These are phyloP conservation scores for Anodontia alba DNA, from an alignment of 2,888 invertebrate species.

Conservation along the genomic window DNA sequence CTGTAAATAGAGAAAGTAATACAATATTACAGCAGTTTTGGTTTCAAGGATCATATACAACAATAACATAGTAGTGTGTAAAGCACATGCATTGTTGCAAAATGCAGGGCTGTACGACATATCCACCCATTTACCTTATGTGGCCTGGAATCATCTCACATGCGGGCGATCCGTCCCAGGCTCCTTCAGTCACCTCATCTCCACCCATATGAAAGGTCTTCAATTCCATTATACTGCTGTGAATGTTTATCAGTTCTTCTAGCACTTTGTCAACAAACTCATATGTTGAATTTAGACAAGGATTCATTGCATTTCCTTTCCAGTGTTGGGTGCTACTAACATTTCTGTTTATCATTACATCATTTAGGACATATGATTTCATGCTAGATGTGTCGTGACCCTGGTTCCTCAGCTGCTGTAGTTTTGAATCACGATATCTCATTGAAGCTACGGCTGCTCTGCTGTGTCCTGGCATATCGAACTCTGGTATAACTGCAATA, in stretches of 20 bases:
- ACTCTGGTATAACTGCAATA: conserved; percentile 79
- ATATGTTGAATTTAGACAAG: conserved; percentile 66
- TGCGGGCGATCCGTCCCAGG: conserved; percentile 55
- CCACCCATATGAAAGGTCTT: conserved; percentile 55
- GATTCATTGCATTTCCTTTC: conserved; percentile 71
- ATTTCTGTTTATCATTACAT: conserved; percentile 13
- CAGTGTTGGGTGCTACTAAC: conserved; percentile 62
- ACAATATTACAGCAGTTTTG: too few species aligned
- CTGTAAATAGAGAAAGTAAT: too few species aligned
- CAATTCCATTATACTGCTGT: conserved; percentile 40
- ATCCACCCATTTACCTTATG: too few species aligned
- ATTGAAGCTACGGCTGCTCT: too few species aligned
- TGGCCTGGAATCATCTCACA: conserved; percentile 38
- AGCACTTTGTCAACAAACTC: conserved; percentile 40
- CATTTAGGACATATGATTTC: too few species aligned
- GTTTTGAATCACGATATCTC: too few species aligned
- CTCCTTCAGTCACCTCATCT: conserved; percentile 53
- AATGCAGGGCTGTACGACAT: too few species aligned
- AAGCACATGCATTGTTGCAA: too few species aligned
- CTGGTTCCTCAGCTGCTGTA: too few species aligned
- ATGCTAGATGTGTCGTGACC: too few species aligned
- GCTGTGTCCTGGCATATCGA: conserved; percentile 79
- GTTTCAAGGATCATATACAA: too few species aligned
- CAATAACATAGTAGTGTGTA: too few species aligned
- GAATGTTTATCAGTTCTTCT: conserved; percentile 39